phyloP scores from a whole-genome alignment of 1,140 invertebrate genomes.

The Calliphora vicina region DNA sequence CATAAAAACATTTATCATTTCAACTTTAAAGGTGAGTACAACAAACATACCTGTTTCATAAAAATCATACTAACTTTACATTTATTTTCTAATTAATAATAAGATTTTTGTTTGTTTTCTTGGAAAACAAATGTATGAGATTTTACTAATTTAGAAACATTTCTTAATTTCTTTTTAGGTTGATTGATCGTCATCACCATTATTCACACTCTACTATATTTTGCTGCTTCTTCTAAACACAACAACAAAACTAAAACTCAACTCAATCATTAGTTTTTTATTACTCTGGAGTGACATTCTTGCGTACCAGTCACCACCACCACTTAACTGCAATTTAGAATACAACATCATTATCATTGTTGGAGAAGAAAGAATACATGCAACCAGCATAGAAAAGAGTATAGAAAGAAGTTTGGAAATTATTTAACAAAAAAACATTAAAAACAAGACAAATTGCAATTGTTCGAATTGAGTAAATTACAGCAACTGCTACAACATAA shows the following conservation, averaged over 20 bases:
- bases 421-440: not conserved
- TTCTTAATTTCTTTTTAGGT: not conserved
- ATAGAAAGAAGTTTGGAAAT: not conserved
- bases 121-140: not conserved
- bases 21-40: not conserved
- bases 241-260: not conserved
- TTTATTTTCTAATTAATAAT: not conserved
- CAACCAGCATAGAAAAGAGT: not conserved
- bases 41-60: not conserved
- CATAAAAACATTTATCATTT: not conserved
- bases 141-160: not conserved
- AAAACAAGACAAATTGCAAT: not conserved
- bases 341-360: not conserved
- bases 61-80: not conserved
- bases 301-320: not conserved
- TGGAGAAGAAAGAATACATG: not conserved
- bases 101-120: not conserved
- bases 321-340: not conserved
- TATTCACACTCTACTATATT: not conserved
- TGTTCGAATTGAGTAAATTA: not conserved
- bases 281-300: not conserved
- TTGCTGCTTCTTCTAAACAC: too few relatives aligned
- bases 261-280: not conserved
- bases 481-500: not conserved
- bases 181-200: not conserved